Conservation (phyloP, 1,140 invertebrate genomes). For the Drosophila rufa region DNA sequence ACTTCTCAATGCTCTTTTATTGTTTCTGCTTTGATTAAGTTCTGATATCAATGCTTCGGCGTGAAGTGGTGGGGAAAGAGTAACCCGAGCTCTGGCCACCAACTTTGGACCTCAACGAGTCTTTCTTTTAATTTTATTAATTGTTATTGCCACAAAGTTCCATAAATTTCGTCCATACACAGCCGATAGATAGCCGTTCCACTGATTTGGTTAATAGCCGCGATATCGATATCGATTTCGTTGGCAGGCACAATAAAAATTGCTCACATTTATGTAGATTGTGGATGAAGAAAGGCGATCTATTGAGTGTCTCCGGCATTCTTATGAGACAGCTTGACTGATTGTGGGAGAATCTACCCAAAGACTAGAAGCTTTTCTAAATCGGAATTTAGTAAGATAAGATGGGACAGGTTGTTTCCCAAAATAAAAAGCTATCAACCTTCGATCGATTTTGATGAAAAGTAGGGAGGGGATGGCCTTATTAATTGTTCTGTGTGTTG, state of each 20-base stretch:
- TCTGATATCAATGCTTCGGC: conserved; percentile 48
- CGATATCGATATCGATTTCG: conserved; percentile 77
- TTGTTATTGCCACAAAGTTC: conserved; percentile 76
- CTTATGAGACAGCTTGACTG: conserved; percentile 56
- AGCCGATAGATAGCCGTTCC: conserved; percentile 61
- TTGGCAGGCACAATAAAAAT: conserved; percentile 74
- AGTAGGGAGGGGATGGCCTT: neutral
- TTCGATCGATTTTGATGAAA: neutral
- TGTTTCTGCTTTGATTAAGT: conserved; percentile 67
- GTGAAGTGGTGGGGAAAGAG: conserved; percentile 1
- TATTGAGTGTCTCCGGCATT: conserved; percentile 50
- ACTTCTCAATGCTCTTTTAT: conserved; percentile 58
- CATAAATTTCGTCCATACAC: conserved; percentile 64
- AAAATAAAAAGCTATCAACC: conserved; percentile 6
- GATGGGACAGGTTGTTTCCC: conserved; percentile 16
- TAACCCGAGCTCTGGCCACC: conserved; percentile 70
- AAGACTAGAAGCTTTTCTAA: conserved; percentile 49
- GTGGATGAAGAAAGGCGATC: conserved; percentile 29
- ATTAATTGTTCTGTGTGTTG: conserved; percentile 1
- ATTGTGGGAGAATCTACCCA: conserved; percentile 41
- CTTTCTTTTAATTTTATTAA: conserved; percentile 75
- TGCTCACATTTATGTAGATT: conserved; percentile 70
- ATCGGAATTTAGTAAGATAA: conserved; percentile 30
- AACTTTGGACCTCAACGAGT: conserved; percentile 30
- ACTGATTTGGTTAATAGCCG: conserved; percentile 81